These are phyloP conservation scores for Aphelinus certus DNA, from an alignment of 1,140 invertebrate genomes.

Conservation along the genomic window DNA sequence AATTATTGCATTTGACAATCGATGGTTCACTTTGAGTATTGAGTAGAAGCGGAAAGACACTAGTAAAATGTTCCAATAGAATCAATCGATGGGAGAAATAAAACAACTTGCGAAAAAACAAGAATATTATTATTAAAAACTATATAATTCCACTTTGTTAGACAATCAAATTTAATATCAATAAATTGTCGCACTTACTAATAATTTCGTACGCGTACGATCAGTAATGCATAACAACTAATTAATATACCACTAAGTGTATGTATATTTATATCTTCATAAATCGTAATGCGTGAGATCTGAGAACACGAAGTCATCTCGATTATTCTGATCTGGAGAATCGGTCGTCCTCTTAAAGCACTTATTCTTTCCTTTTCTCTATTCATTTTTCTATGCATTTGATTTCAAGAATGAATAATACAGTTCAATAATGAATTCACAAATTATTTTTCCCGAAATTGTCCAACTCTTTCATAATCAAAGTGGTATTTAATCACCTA, in stretches of 20 bases:
- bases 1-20: constrained; percentile 36
- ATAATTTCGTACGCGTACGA: constrained; percentile 51
- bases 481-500: no score
- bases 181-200: constrained; percentile 57
- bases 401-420: constrained; percentile 36
- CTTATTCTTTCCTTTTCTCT: constrained; percentile 43
- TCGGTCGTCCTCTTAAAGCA: constrained; percentile 50
- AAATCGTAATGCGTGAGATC: constrained; percentile 62
- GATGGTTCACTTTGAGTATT: constrained; percentile 11
- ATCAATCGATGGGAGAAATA: constrained; percentile 38
- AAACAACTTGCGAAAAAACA: constrained; percentile 54
- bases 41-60: constrained; percentile 1
- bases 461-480: no score
- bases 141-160: constrained; percentile 54
- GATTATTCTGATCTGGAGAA: constrained; percentile 52
- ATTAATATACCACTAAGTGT: constrained; percentile 50
- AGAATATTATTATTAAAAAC: constrained; percentile 59
- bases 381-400: constrained; percentile 44
- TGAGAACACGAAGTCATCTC: constrained; percentile 61
- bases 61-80: not conserved
- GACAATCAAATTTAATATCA: constrained; percentile 55
- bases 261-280: constrained; percentile 53
- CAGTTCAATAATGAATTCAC: constrained; percentile 15
- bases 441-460: not conserved
- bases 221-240: constrained; percentile 54